Conservation (phyloP, 2,113 vertebrate genomes). For the Nothocercus nigrocapillus region DNA sequence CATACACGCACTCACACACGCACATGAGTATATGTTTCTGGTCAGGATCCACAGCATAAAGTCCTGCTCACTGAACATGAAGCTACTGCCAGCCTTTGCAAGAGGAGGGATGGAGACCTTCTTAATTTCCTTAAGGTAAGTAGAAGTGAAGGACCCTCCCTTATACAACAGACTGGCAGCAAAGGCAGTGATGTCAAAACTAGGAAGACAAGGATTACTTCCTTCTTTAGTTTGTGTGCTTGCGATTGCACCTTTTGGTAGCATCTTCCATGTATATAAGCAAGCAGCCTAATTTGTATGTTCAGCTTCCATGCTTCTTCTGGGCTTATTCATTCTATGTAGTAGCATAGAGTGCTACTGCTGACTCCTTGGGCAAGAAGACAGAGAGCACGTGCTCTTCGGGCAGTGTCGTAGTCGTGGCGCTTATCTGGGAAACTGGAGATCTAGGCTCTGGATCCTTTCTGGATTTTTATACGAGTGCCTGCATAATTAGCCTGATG, state of each 20-base stretch:
- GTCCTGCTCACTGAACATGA: background rate
- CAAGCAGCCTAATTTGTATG: background rate
- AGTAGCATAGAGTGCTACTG: background rate
- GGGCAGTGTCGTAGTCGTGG: background rate
- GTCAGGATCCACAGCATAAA: fast-evolving
- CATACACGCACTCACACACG: background rate
- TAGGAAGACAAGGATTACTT: background rate
- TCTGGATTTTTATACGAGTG: background rate
- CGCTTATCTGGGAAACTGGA: background rate
- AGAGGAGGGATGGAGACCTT: background rate
- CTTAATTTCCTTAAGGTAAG: background rate
- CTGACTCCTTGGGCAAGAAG: background rate
- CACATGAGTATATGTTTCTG: background rate
- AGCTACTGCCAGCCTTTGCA: background rate
- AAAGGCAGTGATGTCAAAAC: fast-evolving
- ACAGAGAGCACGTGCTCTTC: background rate
- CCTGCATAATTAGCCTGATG: background rate
- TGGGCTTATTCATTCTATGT: too few species aligned
- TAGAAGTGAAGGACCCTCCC: background rate
- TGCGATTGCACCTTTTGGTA: background rate
- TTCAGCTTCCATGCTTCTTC: background rate
- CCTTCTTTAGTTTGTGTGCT: background rate
- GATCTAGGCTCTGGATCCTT: background rate
- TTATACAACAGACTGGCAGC: background rate
- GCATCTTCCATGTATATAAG: background rate